phyloP scores from a whole-genome alignment of 2,888 invertebrate species.

The Villa cingulata region DNA sequence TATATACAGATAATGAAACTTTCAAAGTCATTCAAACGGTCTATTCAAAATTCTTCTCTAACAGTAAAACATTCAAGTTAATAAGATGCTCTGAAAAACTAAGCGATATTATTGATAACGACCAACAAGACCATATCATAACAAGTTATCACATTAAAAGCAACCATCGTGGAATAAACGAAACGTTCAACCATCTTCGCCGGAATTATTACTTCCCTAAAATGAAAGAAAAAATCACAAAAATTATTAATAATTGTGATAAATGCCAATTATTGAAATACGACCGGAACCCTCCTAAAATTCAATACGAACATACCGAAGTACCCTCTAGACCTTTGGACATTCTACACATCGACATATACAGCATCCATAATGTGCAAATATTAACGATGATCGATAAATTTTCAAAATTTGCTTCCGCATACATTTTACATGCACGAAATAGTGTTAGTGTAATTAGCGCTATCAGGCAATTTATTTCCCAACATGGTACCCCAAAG shows the following conservation, averaged over 20 bases:
- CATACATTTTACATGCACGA: constrained; percentile 4
- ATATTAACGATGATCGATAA: constrained; percentile 10
- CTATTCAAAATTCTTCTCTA: constrained; percentile 11
- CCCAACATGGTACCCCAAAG: constrained; percentile 5
- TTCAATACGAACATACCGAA: constrained; percentile 12
- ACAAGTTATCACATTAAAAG: constrained; percentile 2
- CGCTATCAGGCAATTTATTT: too few relatives aligned
- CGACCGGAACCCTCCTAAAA: constrained; percentile 13
- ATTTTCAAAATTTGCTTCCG: constrained; percentile 7
- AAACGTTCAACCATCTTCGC: constrained; percentile 4
- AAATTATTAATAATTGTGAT: constrained; percentile 8
- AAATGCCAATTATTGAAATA: constrained; percentile 11
- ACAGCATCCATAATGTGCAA: constrained; percentile 7
- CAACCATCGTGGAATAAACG: constrained; percentile 9
- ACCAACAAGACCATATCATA: constrained; percentile 6
- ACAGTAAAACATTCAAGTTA: constrained; percentile 7
- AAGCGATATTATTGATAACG: neutral
- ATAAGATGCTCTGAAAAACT: constrained; percentile 3
- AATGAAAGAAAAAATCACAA: constrained; percentile 9
- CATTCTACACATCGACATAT: constrained; percentile 14
- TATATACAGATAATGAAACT: constrained; percentile 1
- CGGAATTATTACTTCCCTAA: constrained; percentile 9
- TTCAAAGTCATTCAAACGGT: constrained; percentile 8
- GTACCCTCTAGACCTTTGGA: constrained; percentile 12
- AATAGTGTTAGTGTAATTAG: constrained; percentile 9